phyloP scores from a whole-genome alignment of 2,888 invertebrate genomes.

The Heliothis peltigera region DNA sequence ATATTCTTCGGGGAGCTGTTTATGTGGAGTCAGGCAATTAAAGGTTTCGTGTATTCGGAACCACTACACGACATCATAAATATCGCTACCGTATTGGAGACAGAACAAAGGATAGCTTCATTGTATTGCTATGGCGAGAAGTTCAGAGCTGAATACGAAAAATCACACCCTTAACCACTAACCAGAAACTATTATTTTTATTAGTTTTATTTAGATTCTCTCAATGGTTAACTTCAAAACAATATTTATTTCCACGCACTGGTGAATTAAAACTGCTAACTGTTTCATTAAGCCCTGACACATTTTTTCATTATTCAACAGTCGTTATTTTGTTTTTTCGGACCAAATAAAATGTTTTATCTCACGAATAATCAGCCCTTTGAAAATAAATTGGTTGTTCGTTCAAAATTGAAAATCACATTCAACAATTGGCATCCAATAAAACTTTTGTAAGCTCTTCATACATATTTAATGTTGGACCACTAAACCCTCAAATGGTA shows the following conservation, averaged over 20 bases:
- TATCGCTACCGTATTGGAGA: neutral
- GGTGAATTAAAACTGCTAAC: too few relatives aligned
- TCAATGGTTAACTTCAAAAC: too few relatives aligned
- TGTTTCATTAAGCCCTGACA: neutral
- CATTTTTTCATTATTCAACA: neutral
- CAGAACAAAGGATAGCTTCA: neutral
- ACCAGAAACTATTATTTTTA: too few relatives aligned
- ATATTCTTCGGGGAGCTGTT: neutral
- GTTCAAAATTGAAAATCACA: neutral
- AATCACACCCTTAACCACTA: too few relatives aligned
- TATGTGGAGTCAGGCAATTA: neutral
- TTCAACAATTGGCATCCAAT: constrained; percentile 2
- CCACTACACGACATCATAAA: constrained; percentile 2
- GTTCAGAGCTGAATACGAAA: too few relatives aligned
- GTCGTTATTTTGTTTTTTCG: neutral
- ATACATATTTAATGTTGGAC: neutral
- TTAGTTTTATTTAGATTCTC: too few relatives aligned
- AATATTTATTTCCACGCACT: too few relatives aligned
- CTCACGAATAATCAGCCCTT: neutral
- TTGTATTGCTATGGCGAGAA: neutral
- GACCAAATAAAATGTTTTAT: neutral
- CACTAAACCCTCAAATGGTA: neutral
- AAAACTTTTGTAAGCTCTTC: constrained; percentile 1
- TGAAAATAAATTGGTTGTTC: neutral
- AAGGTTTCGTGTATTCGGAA: constrained; percentile 1